phyloP scores from a whole-genome alignment of 1,140 invertebrate genomes.

The Diorhabda carinulata region DNA sequence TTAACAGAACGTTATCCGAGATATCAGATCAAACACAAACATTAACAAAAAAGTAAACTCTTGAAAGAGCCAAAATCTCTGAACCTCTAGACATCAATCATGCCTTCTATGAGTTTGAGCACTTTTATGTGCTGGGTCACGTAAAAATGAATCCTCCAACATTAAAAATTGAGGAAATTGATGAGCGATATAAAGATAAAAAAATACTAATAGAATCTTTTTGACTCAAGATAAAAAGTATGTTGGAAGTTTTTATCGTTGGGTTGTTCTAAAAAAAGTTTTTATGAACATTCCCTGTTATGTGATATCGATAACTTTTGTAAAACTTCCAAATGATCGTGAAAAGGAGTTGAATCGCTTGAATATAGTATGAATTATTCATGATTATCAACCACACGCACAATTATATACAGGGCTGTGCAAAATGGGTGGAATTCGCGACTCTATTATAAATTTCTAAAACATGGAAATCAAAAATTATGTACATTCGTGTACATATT shows the following conservation, averaged over 20 bases:
- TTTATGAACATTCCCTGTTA: background rate
- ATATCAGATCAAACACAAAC: too few species aligned
- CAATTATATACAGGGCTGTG: too few species aligned
- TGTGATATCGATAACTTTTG: background rate
- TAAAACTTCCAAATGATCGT: background rate
- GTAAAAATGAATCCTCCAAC: background rate
- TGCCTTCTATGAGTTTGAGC: background rate
- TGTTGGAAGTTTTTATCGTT: background rate
- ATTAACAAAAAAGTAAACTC: too few species aligned
- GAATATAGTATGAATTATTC: too few species aligned
- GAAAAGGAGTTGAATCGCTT: background rate
- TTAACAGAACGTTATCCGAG: too few species aligned
- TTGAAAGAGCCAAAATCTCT: background rate
- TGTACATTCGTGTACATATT: too few species aligned
- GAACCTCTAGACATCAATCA: slow-evolving; percentile 2
- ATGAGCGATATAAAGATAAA: background rate
- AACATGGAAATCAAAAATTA: too few species aligned
- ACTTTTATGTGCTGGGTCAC: background rate
- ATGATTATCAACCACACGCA: too few species aligned
- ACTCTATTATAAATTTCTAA: too few species aligned
- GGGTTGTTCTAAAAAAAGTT: background rate
- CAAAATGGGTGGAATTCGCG: too few species aligned
- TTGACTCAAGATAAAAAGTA: background rate
- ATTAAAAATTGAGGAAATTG: slow-evolving; percentile 1
- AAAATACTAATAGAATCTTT: slow-evolving; percentile 3